phyloP scores from a whole-genome alignment of 2,797 vertebrate genomes.

The Phalloptychus januarius region DNA sequence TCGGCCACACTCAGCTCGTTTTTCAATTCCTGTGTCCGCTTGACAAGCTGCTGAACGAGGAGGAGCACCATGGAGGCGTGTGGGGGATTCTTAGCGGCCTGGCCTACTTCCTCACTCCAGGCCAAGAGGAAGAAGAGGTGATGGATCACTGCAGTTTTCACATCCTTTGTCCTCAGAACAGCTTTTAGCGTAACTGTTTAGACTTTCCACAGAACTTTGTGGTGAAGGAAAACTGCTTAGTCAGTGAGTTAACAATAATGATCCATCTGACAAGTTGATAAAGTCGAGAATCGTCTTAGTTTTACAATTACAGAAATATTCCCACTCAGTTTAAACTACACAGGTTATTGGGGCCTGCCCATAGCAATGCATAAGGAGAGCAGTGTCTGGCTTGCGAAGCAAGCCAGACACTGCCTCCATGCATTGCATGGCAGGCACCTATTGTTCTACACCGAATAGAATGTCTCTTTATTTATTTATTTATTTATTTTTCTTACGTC shows the following conservation, averaged over 20 bases:
- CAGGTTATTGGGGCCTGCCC: too few species aligned
- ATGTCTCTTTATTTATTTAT: too few species aligned
- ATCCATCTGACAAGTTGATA: not conserved
- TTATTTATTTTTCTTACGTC: too few species aligned
- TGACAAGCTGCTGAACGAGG: slow-evolving; percentile 73
- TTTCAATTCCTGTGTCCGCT: slow-evolving; percentile 83
- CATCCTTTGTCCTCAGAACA: not conserved
- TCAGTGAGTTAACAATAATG: not conserved
- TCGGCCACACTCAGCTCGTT: slow-evolving; percentile 73
- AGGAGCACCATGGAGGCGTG: slow-evolving; percentile 69
- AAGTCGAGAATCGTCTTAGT: not conserved
- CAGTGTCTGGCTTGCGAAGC: too few species aligned
- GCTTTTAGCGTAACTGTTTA: not conserved
- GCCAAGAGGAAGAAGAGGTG: slow-evolving; percentile 81
- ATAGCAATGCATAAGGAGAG: too few species aligned
- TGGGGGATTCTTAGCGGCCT: slow-evolving; percentile 79
- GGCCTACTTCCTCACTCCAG: slow-evolving; percentile 77
- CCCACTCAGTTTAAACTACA: not conserved
- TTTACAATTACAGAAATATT: not conserved
- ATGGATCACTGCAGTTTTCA: slow-evolving; percentile 3
- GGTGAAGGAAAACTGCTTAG: not conserved
- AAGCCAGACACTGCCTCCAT: too few species aligned
- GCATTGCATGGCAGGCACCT: too few species aligned
- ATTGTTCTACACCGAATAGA: too few species aligned
- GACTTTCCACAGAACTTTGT: not conserved